Evolutionary conservation across 2,797 vertebrate genomes (phyloP), one percentile per base, ranked within the genome.

Genomic region (Gymnodraco acuticeps): DNA sequence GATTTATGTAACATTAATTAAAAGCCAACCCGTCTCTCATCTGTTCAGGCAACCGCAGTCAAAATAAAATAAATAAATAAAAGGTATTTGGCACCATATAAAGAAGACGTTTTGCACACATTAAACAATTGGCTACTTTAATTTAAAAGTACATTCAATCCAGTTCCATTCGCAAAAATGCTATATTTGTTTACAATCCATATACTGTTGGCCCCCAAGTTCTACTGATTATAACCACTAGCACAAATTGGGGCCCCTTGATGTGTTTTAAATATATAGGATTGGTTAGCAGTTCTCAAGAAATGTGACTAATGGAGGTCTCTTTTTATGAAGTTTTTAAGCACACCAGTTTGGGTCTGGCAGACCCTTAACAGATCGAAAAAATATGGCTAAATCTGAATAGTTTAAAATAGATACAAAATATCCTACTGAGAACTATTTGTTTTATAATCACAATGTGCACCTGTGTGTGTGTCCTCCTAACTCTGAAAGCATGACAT

Each of bases 331-430:
- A 48, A 43, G 12, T 63, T 43, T 65, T 4, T 60, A 6, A 9
- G 10, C 6, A 19, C 43, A 41, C 41, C 16, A 65, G 13, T 47
- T 31, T 13, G 5, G 4, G 1, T 1, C 17, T 63, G 1, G 17
- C 53, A 27, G 3, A 10, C 46, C 46, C 27, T 12, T n/a, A 45
- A 3, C 17, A 15, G 5, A 47, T 33, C 3, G 16, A n/a, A 67
- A 8, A 10, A 16, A 46, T 1, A 11, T 46, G 1, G 0, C 1
- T 48, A 3, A 3, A 6, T 11, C 1, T 13, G 3, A 0, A 19
- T 9, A 3, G 46, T 19, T 23, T 23, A 56, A 74, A 65, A 66
- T 42, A 54, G 38, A 38, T 3, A 0, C 13, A 3, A 16, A 19
- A 15, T 45, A 19, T 38, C 12, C 47, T 11, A 19, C 16, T 13